phyloP scores from a whole-genome alignment of 2,113 vertebrate genomes.

The Antechinus stuartii region DNA sequence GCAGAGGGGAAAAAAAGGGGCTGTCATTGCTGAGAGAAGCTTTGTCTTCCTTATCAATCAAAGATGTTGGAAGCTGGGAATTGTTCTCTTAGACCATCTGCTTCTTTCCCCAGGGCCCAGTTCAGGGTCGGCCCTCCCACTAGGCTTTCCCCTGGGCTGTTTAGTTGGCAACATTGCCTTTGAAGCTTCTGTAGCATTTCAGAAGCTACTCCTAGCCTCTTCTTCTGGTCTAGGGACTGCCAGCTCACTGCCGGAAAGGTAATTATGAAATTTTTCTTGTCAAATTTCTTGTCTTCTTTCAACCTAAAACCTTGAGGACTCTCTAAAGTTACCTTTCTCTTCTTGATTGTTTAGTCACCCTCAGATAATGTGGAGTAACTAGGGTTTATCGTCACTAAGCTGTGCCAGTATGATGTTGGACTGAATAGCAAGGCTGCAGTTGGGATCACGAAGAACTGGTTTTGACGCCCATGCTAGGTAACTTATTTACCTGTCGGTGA shows the following conservation, averaged over 20 bases:
- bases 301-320: neutral
- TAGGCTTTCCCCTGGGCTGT: slow-evolving; percentile 55
- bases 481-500: neutral
- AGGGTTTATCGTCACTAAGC: slow-evolving; percentile 38
- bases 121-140: slow-evolving; percentile 42
- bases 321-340: slow-evolving; percentile 26
- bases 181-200: slow-evolving; percentile 51
- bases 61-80: slow-evolving; percentile 66
- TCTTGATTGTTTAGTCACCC: slow-evolving; percentile 21
- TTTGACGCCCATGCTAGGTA: neutral
- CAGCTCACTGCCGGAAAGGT: slow-evolving; percentile 31
- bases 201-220: slow-evolving; percentile 9
- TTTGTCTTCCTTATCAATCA: slow-evolving; percentile 62
- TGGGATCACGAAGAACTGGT: neutral
- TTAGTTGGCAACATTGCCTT: slow-evolving; percentile 57
- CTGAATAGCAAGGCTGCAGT: neutral
- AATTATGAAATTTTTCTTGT: neutral
- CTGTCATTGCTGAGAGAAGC: slow-evolving; percentile 61
- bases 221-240: slow-evolving; percentile 54
- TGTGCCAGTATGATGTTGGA: neutral
- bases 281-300: neutral
- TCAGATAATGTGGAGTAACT: slow-evolving; percentile 38
- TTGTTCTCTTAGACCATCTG: slow-evolving; percentile 69
- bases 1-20: slow-evolving; percentile 50
- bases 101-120: slow-evolving; percentile 53